These are phyloP conservation scores for Diarsia rubi DNA, from an alignment of 2,888 invertebrate genomes.

Conservation along the genomic window DNA sequence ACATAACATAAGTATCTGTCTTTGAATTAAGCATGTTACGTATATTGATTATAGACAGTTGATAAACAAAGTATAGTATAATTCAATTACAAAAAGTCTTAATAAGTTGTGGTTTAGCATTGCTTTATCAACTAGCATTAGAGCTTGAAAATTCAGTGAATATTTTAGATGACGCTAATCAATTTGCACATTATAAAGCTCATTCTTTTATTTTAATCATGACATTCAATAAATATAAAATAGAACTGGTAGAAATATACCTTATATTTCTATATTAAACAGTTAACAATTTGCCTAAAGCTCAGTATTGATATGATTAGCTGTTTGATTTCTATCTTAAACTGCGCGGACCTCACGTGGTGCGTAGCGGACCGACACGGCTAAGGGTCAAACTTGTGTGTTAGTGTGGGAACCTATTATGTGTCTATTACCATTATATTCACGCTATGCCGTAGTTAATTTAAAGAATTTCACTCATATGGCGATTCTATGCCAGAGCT, in stretches of 20 bases:
- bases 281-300: slow-evolving; percentile 6
- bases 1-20: slow-evolving; percentile 11
- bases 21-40: no score
- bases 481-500: background rate
- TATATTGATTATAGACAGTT: slow-evolving; percentile 22
- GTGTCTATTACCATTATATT: slow-evolving; percentile 1
- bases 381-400: slow-evolving; percentile 13
- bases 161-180: background rate
- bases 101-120: background rate
- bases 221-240: slow-evolving; percentile 11
- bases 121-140: background rate
- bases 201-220: slow-evolving; percentile 7
- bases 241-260: background rate
- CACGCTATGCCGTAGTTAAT: background rate
- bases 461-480: background rate
- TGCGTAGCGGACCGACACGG: slow-evolving; percentile 27
- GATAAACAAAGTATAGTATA: slow-evolving; percentile 22
- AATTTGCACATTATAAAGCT: background rate
- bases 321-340: slow-evolving; percentile 37
- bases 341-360: slow-evolving; percentile 32
- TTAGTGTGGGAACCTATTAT: slow-evolving; percentile 13
- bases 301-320: slow-evolving; percentile 25
- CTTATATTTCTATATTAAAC: slow-evolving; percentile 7
- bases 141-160: slow-evolving; percentile 9
- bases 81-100: slow-evolving; percentile 11